A percentile compares a stretch with the other conserved stretches of the same genome.
These are phyloP conservation scores for Benthosema pterotum DNA, from an alignment of 2,797 vertebrate species.

Conservation along the genomic window DNA sequence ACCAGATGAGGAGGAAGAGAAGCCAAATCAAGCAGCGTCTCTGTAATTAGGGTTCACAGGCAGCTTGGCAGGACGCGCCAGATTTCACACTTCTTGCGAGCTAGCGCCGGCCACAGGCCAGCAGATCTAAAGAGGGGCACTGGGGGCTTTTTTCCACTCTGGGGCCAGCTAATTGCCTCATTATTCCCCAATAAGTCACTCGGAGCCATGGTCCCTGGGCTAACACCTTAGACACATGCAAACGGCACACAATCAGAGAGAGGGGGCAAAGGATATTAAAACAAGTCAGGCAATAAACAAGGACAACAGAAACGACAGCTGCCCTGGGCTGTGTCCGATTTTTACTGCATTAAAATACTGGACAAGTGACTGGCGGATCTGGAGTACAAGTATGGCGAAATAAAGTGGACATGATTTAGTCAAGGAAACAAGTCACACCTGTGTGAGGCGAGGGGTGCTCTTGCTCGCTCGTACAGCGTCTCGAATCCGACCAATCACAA, in stretches of 20 bases:
- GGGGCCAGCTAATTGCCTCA: conserved; percentile 80
- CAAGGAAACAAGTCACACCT: too few relatives aligned
- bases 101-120: conserved; percentile 66
- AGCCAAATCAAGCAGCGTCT: conserved; percentile 81
- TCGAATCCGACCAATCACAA: too few relatives aligned
- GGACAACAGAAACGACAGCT: conserved; percentile 64
- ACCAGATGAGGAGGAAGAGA: conserved; percentile 86
- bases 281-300: conserved; percentile 75
- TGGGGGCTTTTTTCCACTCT: conserved; percentile 71
- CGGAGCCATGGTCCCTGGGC: conserved; percentile 59
- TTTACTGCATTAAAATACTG: conserved; percentile 55
- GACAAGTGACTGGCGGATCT: conserved; percentile 46
- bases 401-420: too few relatives aligned
- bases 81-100: conserved; percentile 78
- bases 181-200: conserved; percentile 83
- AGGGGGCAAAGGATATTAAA: conserved; percentile 69
- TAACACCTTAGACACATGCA: conserved; percentile 79
- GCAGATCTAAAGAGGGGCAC: conserved; percentile 55
- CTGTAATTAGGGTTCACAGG: conserved; percentile 84
- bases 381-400: not conserved
- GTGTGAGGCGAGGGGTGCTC: too few relatives aligned
- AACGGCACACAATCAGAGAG: conserved; percentile 60
- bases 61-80: conserved; percentile 73
- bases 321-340: conserved; percentile 61
- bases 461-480: too few relatives aligned